Evolutionary conservation across 2,888 invertebrate species (phyloP), one percentile per base, ranked within the genome.

Genomic region (Glaucopsyche alexis): DNA sequence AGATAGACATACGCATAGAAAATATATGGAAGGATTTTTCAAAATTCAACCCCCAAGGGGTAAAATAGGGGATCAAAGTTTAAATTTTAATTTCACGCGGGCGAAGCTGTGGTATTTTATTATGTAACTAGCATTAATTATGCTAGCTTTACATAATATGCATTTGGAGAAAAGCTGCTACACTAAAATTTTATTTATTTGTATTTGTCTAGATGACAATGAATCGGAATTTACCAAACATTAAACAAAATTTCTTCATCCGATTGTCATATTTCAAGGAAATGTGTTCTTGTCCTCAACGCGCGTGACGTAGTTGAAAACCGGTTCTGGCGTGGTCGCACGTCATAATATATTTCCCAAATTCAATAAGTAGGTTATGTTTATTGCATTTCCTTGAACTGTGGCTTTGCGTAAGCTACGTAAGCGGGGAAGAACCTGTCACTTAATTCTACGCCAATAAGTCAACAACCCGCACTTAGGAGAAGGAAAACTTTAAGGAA

Each of bases 381-480:
- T 29, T 60, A 60, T 60, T 60, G 60, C 60, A 29, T 60, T 60
- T 60, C 60, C 60, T 60, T 60, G 60, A 60, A 60, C 55, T 55
- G 9, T 42, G 42, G 42, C 29, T 60, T 29, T 29, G 13, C 7
- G 60, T 55, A 29, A 60, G 0, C 6, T 14, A 38, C 29, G 9
- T 8, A n/a, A n/a, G 6, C 13, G 60, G 60, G 60, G 29, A 60
- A 38, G 29, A 60, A 60, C 60, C 60, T 60, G 42, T 42, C 42
- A 42, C 42, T 42, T 7, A 42, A 42, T 42, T 7, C 42, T 42
- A 6, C 42, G 42, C 7, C 42, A 42, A 42, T 7, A 1, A 42
- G 42, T 42, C 42, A 5, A 42, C 42, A 2, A 42, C 42, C 42
- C 42, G 42, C 42, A 42, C 42, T 7, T 3, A 6, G 47, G 13